phyloP scores from a whole-genome alignment of 2,888 invertebrate genomes.

The Synergus umbraculus region DNA sequence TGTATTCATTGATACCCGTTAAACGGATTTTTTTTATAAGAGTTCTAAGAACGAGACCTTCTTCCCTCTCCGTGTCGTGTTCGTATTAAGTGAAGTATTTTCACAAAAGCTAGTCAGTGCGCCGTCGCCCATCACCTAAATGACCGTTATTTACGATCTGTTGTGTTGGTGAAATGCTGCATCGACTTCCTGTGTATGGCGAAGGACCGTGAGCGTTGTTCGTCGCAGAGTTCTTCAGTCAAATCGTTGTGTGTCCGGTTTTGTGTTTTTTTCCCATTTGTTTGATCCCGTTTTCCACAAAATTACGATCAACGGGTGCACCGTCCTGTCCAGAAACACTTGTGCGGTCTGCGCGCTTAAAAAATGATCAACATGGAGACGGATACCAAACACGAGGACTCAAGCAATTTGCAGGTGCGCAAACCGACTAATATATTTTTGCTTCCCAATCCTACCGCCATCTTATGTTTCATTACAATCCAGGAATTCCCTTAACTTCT shows the following conservation, averaged over 20 bases:
- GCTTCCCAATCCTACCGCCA: constrained; percentile 64
- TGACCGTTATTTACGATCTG: constrained; percentile 59
- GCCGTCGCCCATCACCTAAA: constrained; percentile 18
- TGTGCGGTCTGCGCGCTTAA: constrained; percentile 44
- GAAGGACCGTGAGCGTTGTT: constrained; percentile 65
- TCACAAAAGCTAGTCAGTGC: constrained; percentile 5
- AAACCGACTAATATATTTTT: constrained; percentile 74
- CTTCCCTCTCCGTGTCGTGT: background rate
- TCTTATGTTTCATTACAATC: constrained; percentile 64
- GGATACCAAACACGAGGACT: constrained; percentile 92
- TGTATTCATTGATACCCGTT: background rate
- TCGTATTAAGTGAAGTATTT: constrained; percentile 14
- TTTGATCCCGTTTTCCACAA: constrained; percentile 19
- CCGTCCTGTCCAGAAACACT: constrained; percentile 44
- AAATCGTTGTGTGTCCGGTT: constrained; percentile 51
- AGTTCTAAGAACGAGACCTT: background rate
- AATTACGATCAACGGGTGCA: constrained; percentile 11
- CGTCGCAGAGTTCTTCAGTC: constrained; percentile 55
- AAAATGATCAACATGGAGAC: constrained; percentile 93
- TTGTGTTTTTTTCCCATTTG: constrained; percentile 44
- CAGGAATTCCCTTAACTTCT: constrained; percentile 2
- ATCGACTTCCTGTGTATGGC: constrained; percentile 66
- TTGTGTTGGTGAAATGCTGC: constrained; percentile 65
- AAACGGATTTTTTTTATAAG: background rate
- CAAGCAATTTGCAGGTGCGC: constrained; percentile 83